These are phyloP conservation scores for Gastrophryne carolinensis DNA, from an alignment of 2,797 vertebrate genomes.

Conservation along the genomic window DNA sequence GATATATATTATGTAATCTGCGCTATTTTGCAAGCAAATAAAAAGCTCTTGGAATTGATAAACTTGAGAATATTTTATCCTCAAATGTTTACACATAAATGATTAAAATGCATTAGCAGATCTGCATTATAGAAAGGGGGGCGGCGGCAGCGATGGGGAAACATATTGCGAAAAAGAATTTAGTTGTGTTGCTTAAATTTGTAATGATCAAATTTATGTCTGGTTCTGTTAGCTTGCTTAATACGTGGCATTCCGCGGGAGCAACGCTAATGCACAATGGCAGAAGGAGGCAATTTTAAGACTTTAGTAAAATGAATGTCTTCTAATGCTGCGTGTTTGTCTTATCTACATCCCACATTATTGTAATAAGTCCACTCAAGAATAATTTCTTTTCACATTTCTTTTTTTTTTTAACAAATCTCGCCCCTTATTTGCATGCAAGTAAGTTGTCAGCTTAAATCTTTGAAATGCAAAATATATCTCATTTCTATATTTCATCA, in stretches of 20 bases:
- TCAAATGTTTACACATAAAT: slow-evolving; percentile 85
- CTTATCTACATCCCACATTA: slow-evolving; percentile 87
- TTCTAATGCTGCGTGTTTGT: slow-evolving; percentile 84
- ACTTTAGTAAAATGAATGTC: slow-evolving; percentile 87
- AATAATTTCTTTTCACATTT: slow-evolving; percentile 88
- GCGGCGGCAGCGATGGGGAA: slow-evolving; percentile 67
- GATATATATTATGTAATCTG: slow-evolving; percentile 85
- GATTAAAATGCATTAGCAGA: slow-evolving; percentile 85
- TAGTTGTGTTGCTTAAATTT: slow-evolving; percentile 85
- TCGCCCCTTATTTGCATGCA: slow-evolving; percentile 88
- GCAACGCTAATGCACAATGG: slow-evolving; percentile 85
- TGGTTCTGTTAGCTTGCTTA: slow-evolving; percentile 83
- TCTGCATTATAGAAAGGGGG: slow-evolving; percentile 66
- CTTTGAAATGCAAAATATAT: slow-evolving; percentile 97
- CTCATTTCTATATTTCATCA: slow-evolving; percentile 98
- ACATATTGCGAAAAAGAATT: slow-evolving; percentile 81
- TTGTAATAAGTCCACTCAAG: slow-evolving; percentile 88
- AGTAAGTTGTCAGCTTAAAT: slow-evolving; percentile 90
- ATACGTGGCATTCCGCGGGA: slow-evolving; percentile 82
- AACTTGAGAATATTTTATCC: slow-evolving; percentile 83
- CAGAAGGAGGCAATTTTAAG: slow-evolving; percentile 86
- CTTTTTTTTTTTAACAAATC: slow-evolving; percentile 77
- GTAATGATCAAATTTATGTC: slow-evolving; percentile 90
- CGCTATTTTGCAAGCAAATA: slow-evolving; percentile 82
- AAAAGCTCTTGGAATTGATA: slow-evolving; percentile 84